Percentiles rank a stretch among this genome's conserved stretches.
Conservation (phyloP, 2,797 vertebrate genomes). For the Anomalospiza imberbis region DNA sequence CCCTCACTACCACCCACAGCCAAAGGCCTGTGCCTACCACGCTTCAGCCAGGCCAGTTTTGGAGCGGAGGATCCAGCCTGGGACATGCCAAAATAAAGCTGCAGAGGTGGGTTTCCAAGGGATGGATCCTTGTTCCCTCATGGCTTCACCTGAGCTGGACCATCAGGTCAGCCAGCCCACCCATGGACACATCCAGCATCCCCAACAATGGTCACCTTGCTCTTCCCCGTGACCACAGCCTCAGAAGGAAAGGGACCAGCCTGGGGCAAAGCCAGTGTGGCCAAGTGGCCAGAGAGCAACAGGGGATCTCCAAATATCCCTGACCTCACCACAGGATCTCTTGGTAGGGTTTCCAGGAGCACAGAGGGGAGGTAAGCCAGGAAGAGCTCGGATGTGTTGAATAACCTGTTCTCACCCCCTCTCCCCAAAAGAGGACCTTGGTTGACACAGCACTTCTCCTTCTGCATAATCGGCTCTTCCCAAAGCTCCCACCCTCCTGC, state of each 20-base stretch:
- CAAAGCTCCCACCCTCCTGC: not conserved
- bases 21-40: fast-evolving
- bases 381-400: fast-evolving
- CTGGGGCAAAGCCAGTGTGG: not conserved
- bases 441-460: not conserved
- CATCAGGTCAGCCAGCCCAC: not conserved
- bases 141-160: not conserved
- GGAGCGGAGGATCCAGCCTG: not conserved
- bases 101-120: not conserved
- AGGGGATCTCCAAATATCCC: not conserved
- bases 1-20: not conserved
- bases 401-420: not conserved
- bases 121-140: not conserved
- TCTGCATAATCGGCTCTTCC: not conserved
- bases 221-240: fast-evolving
- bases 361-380: fast-evolving
- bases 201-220: not conserved
- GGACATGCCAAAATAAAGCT: not conserved
- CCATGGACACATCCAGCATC: not conserved
- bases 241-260: not conserved
- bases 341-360: not conserved
- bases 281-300: not conserved
- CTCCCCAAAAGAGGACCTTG: not conserved
- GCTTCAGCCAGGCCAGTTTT: not conserved
- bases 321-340: fast-evolving